phyloP scores from a whole-genome alignment of 2,888 invertebrate genomes.

The Clivina fossor region DNA sequence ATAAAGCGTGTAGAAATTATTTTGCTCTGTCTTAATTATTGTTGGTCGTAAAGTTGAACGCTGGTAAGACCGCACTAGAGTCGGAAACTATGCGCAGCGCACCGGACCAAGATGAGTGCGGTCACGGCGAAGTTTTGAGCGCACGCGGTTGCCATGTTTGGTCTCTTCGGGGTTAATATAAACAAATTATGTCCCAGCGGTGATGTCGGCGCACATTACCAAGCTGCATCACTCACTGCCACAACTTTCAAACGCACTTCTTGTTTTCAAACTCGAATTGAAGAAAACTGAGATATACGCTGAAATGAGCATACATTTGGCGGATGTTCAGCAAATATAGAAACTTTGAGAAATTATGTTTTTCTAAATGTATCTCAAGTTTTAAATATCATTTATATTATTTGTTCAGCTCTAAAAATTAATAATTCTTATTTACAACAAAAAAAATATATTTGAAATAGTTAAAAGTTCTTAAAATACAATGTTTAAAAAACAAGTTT shows the following conservation, averaged over 20 bases:
- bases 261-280: conserved; percentile 1
- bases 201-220: conserved; percentile 32
- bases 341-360: no score
- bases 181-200: conserved; percentile 31
- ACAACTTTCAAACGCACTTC: conserved; percentile 8
- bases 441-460: no score
- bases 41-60: conserved; percentile 46
- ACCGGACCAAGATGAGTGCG: conserved; percentile 8
- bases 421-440: conserved; percentile 11
- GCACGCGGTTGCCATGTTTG: conserved; percentile 30
- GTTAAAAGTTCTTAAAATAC: no score
- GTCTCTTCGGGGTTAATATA: conserved; percentile 33
- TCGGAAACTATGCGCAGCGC: conserved; percentile 42
- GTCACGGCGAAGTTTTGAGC: conserved; percentile 14
- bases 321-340: no score
- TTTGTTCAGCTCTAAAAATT: conserved; percentile 7
- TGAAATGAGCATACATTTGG: no score
- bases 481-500: no score
- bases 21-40: conserved; percentile 46
- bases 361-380: no score
- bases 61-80: conserved; percentile 43
- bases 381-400: no score
- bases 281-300: not conserved
- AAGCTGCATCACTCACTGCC: conserved; percentile 31
- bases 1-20: conserved; percentile 32